Evolutionary conservation across 2,888 invertebrate species (phyloP), one percentile per base, ranked within the genome.

Genomic region (Drosophila eohydei): DNA sequence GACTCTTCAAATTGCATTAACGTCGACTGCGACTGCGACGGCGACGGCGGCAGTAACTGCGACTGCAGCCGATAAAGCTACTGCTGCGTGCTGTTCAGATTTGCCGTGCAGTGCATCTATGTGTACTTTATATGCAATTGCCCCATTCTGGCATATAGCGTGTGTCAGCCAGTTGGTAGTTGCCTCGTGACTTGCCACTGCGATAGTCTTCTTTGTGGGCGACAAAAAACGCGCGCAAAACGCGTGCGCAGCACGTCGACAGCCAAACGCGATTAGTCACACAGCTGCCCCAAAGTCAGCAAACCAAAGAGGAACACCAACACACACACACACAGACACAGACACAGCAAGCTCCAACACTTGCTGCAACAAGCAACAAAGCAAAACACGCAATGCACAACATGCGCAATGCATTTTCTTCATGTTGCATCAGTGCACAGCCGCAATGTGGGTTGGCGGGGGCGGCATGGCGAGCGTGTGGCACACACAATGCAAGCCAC

Each of bases 341-440:
- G 50, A 48, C 4, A 30, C n/a, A 30, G 26, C 32, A 41, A 40
- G 30, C 63, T 40, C 8, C 43, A 16, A 34, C 54, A 41, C 34
- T 32, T 52, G 43, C 34, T 36, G 16, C 59, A 60, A 16, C 28
- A 36, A 16, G 55, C 54, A 34, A 34, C 41, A 46, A 51, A 71
- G 60, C 59, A 56, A 69, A 80, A 82, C 82, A 80, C 78, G 85
- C 85, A 83, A 83, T 71, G 70, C 70, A 44, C 68, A 77, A 63
- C 73, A 81, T 81, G 85, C 78, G 85, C 85, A 82, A 80, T 83
- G 83, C 81, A 83, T 73, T 83, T 73, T 67, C 68, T 69, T 65
- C 68, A 74, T 48, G 66, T 73, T 83, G 83, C 83, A 86, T 75
- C 83, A 83, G 71, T 83, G 73, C 64, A 73, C 54, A 70, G 51